phyloP scores from a whole-genome alignment of 2,888 invertebrate species.

The Quadroppia sp. region DNA sequence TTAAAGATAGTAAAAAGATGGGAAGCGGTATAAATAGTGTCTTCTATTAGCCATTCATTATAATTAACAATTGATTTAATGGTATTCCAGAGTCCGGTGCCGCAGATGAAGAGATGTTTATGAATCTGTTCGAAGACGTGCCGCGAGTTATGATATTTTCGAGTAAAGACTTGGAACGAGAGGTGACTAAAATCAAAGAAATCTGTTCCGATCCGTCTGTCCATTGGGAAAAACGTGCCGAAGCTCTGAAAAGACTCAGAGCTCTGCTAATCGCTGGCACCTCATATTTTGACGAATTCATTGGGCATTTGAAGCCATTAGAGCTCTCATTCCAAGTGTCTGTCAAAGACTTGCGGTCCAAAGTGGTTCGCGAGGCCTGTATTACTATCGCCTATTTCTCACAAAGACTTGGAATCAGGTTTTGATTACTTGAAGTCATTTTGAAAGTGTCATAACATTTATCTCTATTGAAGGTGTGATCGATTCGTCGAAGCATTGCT shows the following conservation, averaged over 20 bases:
- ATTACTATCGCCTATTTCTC: conserved; percentile 73
- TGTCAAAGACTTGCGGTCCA: conserved; percentile 82
- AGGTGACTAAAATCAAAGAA: conserved; percentile 68
- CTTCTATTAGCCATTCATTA: background rate
- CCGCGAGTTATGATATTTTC: conserved; percentile 75
- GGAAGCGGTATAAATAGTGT: too few relatives aligned
- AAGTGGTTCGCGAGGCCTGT: conserved; percentile 92
- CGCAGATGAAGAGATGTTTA: conserved; percentile 81
- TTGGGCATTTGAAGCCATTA: conserved; percentile 68
- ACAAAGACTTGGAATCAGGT: conserved; percentile 40
- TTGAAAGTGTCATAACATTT: background rate
- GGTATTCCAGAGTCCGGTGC: conserved; percentile 62
- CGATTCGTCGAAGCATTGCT: conserved; percentile 78
- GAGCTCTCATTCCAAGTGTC: conserved; percentile 76
- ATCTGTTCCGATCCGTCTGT: conserved; percentile 72
- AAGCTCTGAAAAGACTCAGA: conserved; percentile 77
- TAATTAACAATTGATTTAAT: background rate
- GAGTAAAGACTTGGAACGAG: conserved; percentile 74
- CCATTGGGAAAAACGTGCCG: conserved; percentile 93
- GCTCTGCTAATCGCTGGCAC: conserved; percentile 77
- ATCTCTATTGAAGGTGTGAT: conserved; percentile 40
- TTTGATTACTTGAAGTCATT: background rate
- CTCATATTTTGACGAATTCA: conserved; percentile 68
- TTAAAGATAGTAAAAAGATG: too few relatives aligned
- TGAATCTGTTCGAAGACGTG: conserved; percentile 75